These are phyloP conservation scores for Podabrus alpinus DNA, from an alignment of 2,888 invertebrate genomes.

Conservation along the genomic window DNA sequence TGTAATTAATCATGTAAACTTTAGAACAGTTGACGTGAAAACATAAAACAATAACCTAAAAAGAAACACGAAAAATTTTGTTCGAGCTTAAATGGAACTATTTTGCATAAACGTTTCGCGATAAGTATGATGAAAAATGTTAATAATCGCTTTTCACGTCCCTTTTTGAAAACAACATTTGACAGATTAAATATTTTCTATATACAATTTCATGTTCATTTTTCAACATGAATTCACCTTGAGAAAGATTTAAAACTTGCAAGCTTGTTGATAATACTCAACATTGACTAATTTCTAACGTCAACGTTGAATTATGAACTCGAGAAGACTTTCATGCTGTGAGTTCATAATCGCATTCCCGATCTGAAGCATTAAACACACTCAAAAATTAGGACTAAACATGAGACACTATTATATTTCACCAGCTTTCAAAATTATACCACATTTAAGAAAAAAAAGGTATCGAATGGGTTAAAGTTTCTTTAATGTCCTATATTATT, in stretches of 20 bases:
- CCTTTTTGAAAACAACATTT: neutral
- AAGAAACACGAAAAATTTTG: slow-evolving; percentile 30
- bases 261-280: slow-evolving; percentile 30
- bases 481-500: neutral
- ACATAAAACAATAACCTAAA: slow-evolving; percentile 38
- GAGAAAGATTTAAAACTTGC: neutral
- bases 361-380: slow-evolving; percentile 50
- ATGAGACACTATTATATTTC: slow-evolving; percentile 49
- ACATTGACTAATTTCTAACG: slow-evolving; percentile 44
- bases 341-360: slow-evolving; percentile 47
- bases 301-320: slow-evolving; percentile 47
- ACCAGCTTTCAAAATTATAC: slow-evolving; percentile 36
- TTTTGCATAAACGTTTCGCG: slow-evolving; percentile 12
- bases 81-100: slow-evolving; percentile 6
- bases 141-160: slow-evolving; percentile 1
- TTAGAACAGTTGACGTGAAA: slow-evolving; percentile 43
- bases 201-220: neutral
- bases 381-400: slow-evolving; percentile 52
- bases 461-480: neutral
- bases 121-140: slow-evolving; percentile 3
- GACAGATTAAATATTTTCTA: neutral
- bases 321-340: slow-evolving; percentile 41
- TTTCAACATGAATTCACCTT: neutral
- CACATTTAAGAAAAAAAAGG: neutral
- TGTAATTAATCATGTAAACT: slow-evolving; percentile 37